Evolutionary conservation across 2,888 invertebrate species (phyloP).

Genomic region (Heliconius charithonia): DNA sequence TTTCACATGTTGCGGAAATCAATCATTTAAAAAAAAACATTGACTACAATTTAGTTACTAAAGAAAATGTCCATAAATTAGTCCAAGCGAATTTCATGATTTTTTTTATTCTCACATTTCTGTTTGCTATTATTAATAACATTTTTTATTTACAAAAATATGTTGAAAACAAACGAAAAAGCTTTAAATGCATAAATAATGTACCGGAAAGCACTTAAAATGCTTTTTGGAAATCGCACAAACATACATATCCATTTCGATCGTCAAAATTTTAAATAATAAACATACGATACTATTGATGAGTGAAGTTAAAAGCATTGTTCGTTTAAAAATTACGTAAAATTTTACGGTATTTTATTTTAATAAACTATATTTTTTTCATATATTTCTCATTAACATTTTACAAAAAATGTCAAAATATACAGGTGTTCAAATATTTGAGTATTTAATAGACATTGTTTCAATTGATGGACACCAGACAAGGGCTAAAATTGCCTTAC

Average conservation of each 20-base stretch:
- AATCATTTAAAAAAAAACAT: too few species aligned
- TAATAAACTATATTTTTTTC: neutral
- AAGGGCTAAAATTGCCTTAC: too few species aligned
- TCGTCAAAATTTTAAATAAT: conserved; percentile 12
- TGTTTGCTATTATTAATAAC: neutral
- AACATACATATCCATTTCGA: neutral
- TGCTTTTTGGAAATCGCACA: neutral
- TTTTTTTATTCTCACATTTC: neutral
- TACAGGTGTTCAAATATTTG: too few species aligned
- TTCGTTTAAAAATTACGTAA: neutral
- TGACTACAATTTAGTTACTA: too few species aligned
- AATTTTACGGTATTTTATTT: neutral
- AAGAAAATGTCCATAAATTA: neutral
- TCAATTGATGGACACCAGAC: too few species aligned
- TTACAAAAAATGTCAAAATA: too few species aligned
- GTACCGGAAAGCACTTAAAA: conserved; percentile 17
- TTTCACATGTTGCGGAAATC: too few species aligned
- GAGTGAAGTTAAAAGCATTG: neutral
- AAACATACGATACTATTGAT: conserved; percentile 9
- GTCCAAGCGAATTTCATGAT: neutral
- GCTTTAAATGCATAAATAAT: conserved; percentile 13
- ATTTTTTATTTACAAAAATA: neutral
- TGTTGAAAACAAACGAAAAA: neutral
- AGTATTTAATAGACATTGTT: too few species aligned
- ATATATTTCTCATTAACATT: too few species aligned